Percentiles rank a stretch among this genome's conserved stretches.
These are phyloP conservation scores for Argyresthia albistria DNA, from an alignment of 2,888 invertebrate genomes.

Conservation along the genomic window DNA sequence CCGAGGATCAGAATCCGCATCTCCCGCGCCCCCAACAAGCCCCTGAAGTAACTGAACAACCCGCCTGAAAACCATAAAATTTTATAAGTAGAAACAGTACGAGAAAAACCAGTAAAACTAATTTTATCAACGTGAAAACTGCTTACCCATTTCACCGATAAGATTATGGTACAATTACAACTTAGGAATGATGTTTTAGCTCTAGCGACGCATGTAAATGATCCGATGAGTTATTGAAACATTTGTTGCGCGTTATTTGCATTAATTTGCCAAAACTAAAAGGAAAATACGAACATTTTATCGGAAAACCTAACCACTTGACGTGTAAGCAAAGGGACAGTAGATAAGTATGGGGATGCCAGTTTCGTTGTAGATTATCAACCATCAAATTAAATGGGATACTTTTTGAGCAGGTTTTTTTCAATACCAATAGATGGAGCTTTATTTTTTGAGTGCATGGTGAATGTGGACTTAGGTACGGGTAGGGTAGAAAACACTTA, in stretches of 20 bases:
- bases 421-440: no score
- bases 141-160: slow-evolving; percentile 46
- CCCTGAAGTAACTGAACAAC: slow-evolving; percentile 96
- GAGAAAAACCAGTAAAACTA: slow-evolving; percentile 8
- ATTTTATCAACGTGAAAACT: slow-evolving; percentile 17
- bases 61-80: slow-evolving; percentile 78
- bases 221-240: neutral
- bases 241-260: slow-evolving; percentile 12
- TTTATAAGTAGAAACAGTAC: neutral
- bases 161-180: slow-evolving; percentile 13
- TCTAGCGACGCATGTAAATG: slow-evolving; percentile 24
- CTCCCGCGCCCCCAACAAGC: slow-evolving; percentile 95
- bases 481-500: no score
- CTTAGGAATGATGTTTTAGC: slow-evolving; percentile 33
- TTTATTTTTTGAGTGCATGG: no score
- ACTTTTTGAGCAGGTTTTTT: no score
- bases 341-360: neutral
- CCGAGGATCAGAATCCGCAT: slow-evolving; percentile 98
- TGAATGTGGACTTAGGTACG: no score
- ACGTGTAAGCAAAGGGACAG: slow-evolving; percentile 40
- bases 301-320: slow-evolving; percentile 34
- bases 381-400: no score
- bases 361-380: neutral
- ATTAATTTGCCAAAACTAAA: slow-evolving; percentile 27
- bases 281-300: slow-evolving; percentile 25